Conservation (phyloP, 2,113 vertebrate genomes). For the Oceanites oceanicus region DNA sequence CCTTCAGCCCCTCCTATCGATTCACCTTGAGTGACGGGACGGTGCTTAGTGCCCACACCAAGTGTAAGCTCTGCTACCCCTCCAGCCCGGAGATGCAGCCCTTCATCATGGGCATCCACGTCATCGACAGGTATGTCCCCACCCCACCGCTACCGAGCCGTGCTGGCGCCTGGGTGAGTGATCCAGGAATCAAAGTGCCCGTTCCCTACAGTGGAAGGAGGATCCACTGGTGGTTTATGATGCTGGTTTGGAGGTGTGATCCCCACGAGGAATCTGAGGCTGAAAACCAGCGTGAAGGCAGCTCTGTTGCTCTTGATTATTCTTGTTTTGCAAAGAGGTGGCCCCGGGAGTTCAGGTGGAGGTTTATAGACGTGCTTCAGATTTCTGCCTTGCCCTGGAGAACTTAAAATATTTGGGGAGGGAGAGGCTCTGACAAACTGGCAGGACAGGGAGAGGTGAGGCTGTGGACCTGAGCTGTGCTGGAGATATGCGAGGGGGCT, state of each 20-base stretch:
- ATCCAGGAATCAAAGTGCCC: too few relatives aligned
- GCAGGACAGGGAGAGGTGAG: neutral
- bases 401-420: neutral
- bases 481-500: neutral
- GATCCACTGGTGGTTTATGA: neutral
- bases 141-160: fast-evolving
- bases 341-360: neutral
- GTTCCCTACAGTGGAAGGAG: neutral
- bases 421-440: neutral
- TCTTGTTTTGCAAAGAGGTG: neutral
- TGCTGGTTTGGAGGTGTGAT: neutral
- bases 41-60: constrained; percentile 92
- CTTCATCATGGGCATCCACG: constrained; percentile 97
- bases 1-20: constrained; percentile 93
- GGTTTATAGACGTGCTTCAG: neutral
- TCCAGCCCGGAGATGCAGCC: constrained; percentile 91
- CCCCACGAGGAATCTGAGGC: neutral
- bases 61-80: constrained; percentile 96
- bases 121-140: constrained; percentile 88
- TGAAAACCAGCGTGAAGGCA: neutral
- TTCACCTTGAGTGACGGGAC: constrained; percentile 94
- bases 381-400: neutral
- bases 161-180: neutral
- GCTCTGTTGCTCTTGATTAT: neutral
- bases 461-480: neutral